These are phyloP conservation scores for Mycetomoellerius zeteki DNA, from an alignment of 1,140 invertebrate species.

Conservation along the genomic window DNA sequence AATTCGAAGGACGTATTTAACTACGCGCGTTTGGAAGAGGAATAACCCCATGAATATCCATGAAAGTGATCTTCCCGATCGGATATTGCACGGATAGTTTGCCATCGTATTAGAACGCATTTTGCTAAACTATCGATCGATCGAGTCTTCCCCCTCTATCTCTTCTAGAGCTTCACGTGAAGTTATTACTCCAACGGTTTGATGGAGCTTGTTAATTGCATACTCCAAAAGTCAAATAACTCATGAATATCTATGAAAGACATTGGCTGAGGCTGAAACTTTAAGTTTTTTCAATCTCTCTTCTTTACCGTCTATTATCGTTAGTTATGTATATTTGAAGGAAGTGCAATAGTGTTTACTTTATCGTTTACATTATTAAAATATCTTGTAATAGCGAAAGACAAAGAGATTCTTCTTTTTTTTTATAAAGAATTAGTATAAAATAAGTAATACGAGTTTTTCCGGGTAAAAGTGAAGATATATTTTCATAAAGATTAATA, in stretches of 20 bases:
- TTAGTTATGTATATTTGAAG: not conserved
- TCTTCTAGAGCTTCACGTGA: constrained; percentile 8
- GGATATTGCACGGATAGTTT: constrained; percentile 58
- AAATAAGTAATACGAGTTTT: not conserved
- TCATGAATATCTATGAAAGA: constrained; percentile 62
- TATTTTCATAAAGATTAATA: not conserved
- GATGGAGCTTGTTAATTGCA: constrained; percentile 61
- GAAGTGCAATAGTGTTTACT: constrained; percentile 26
- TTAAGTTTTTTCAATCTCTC: constrained; percentile 44
- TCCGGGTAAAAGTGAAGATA: not conserved
- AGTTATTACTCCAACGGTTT: constrained; percentile 52
- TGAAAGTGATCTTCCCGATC: constrained; percentile 50
- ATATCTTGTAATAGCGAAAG: not conserved
- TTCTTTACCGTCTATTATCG: constrained; percentile 17
- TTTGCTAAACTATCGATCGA: constrained; percentile 63
- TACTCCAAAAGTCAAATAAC: constrained; percentile 61
- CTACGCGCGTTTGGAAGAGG: constrained; percentile 14
- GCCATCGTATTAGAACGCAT: constrained; percentile 52
- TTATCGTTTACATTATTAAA: constrained; percentile 26
- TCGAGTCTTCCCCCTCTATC: constrained; percentile 24
- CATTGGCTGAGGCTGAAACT: constrained; percentile 28
- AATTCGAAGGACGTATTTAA: constrained; percentile 22
- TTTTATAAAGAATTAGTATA: not conserved
- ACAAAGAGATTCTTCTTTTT: not conserved
- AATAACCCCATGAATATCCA: constrained; percentile 53